Evolutionary conservation across 2,797 vertebrate species (phyloP).

Genomic region (Tinamus major): DNA sequence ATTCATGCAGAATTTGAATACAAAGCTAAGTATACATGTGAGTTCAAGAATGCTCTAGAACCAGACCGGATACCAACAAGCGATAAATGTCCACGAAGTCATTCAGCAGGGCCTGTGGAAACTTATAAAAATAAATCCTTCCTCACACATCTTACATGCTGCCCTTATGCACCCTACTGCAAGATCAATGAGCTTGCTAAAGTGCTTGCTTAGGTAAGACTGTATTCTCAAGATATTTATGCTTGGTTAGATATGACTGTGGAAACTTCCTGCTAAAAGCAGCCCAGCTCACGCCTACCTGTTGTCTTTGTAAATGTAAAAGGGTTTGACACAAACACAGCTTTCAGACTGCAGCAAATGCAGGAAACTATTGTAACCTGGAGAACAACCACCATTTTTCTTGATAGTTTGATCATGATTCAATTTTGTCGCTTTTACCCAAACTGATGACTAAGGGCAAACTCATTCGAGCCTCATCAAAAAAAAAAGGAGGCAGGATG

Average conservation of each 20-base stretch:
- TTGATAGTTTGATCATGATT: background rate
- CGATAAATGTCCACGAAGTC: background rate
- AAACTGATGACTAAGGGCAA: background rate
- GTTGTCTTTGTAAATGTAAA: background rate
- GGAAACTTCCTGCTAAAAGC: background rate
- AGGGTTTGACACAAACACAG: background rate
- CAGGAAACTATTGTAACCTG: background rate
- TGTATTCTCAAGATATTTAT: background rate
- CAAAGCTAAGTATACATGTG: background rate
- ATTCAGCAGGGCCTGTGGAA: background rate
- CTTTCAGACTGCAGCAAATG: background rate
- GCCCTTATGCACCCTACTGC: background rate
- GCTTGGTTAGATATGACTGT: background rate
- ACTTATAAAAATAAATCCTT: background rate
- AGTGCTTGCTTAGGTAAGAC: background rate
- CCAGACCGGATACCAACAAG: background rate
- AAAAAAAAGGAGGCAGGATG: background rate
- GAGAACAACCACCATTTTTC: background rate
- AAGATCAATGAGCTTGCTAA: background rate
- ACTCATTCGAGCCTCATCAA: background rate
- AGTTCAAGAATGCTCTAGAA: fast-evolving
- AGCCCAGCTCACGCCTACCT: background rate
- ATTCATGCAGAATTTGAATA: background rate
- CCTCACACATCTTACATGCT: background rate
- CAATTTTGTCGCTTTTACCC: background rate